These are phyloP conservation scores for Pituophis catenifer DNA, from an alignment of 2,113 vertebrate genomes.

Conservation along the genomic window DNA sequence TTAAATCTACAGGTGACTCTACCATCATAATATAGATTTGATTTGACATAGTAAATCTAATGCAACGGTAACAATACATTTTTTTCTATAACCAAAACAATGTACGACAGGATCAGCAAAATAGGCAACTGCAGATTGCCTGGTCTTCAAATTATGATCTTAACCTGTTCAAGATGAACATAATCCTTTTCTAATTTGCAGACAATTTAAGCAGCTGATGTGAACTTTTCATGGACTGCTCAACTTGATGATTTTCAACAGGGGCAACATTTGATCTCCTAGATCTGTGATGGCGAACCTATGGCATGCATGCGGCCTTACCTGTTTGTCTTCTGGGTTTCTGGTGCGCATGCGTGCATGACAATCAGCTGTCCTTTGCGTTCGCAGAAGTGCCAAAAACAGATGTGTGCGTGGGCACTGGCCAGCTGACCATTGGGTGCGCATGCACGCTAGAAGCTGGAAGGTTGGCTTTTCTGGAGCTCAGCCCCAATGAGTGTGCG, in stretches of 20 bases:
- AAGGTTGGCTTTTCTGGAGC: too few relatives aligned
- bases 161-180: background rate
- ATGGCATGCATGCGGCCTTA: too few relatives aligned
- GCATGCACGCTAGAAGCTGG: too few relatives aligned
- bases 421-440: too few relatives aligned
- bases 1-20: background rate
- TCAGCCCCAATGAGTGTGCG: too few relatives aligned
- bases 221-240: background rate
- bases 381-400: too few relatives aligned
- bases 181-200: background rate
- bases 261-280: background rate
- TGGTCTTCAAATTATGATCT: background rate
- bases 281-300: too few relatives aligned
- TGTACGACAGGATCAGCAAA: background rate
- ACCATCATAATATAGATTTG: background rate
- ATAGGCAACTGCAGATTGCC: background rate
- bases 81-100: background rate
- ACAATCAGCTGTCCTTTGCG: too few relatives aligned
- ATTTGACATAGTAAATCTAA: background rate
- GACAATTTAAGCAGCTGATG: background rate
- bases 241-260: background rate
- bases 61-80: background rate
- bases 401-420: rapidly evolving
- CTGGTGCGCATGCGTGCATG: too few relatives aligned
- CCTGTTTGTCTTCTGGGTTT: too few relatives aligned